Percentiles rank a stretch among this genome's conserved stretches.
Evolutionary conservation across 2,888 invertebrate species (phyloP).

Genomic region (Lamellibrachia columna): DNA sequence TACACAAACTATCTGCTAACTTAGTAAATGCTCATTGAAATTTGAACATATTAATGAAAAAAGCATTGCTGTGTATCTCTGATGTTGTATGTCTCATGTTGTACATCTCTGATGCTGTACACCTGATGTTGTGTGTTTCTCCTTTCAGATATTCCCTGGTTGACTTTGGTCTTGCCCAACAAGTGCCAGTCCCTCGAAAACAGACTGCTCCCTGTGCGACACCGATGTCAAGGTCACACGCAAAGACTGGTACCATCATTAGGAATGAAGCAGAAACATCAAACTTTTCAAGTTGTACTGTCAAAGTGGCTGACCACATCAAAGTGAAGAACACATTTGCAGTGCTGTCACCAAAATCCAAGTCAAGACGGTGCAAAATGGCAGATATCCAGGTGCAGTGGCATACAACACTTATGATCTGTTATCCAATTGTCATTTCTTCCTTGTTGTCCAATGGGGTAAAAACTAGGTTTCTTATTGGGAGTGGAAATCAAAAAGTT

Average conservation of each 20-base stretch:
- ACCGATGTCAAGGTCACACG: not conserved
- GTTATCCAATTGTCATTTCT: too few relatives aligned
- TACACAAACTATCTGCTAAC: too few relatives aligned
- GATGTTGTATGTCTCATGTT: not conserved
- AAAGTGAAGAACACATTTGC: not conserved
- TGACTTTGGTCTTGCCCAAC: conserved; percentile 88
- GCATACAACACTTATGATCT: not conserved
- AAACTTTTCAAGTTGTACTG: not conserved
- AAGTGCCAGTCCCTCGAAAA: conserved; percentile 50
- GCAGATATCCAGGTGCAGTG: not conserved
- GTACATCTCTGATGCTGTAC: not conserved
- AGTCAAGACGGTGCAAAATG: not conserved
- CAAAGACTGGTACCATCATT: not conserved
- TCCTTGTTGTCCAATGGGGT: too few relatives aligned
- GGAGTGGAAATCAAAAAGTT: too few relatives aligned
- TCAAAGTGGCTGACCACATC: not conserved
- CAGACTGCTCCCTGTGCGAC: not conserved
- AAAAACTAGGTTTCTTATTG: too few relatives aligned
- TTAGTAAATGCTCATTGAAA: too few relatives aligned
- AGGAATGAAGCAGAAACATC: not conserved
- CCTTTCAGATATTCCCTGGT: conserved; percentile 74
- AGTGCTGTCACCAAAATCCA: not conserved
- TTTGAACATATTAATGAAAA: conserved; percentile 20
- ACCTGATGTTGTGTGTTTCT: not conserved
- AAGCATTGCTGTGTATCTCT: not conserved